Percentiles rank a stretch among this genome's conserved stretches.
Evolutionary conservation across 2,888 invertebrate genomes (phyloP).

Genomic region (Latrodectus hesperus): DNA sequence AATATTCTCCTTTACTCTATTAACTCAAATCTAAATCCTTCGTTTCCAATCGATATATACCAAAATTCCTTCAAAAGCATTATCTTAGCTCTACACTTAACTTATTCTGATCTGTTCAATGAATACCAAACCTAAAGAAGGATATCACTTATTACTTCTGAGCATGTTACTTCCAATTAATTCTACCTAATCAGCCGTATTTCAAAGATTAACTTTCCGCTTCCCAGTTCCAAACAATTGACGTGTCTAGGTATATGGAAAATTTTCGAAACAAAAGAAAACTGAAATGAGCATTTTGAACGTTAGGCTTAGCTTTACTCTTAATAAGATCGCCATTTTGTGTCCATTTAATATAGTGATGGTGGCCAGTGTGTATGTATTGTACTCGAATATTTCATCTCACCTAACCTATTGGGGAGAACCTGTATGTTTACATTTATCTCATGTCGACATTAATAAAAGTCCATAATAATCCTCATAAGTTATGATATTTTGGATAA

Average conservation of each 20-base stretch:
- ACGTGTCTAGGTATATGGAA: too few species aligned
- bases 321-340: conserved; percentile 5
- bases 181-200: conserved; percentile 4
- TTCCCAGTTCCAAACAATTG: conserved; percentile 21
- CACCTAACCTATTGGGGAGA: not conserved
- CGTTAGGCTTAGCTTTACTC: not conserved
- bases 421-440: conserved; percentile 4
- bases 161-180: not conserved
- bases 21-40: too few species aligned
- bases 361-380: not conserved
- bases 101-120: too few species aligned
- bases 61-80: too few species aligned
- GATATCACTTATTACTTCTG: conserved; percentile 19
- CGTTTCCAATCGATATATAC: too few species aligned
- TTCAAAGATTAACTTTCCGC: conserved; percentile 19
- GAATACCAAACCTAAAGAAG: conserved; percentile 4
- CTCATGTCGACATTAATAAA: conserved; percentile 10
- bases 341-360: not conserved
- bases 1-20: too few species aligned
- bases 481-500: conserved; percentile 20
- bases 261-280: not conserved
- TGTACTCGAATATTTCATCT: conserved; percentile 11
- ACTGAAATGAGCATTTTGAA: not conserved
- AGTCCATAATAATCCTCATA: conserved; percentile 2
- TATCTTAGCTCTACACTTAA: too few species aligned